These are phyloP conservation scores for Bombus sylvicola DNA, from an alignment of 1,140 invertebrate genomes.

Conservation along the genomic window DNA sequence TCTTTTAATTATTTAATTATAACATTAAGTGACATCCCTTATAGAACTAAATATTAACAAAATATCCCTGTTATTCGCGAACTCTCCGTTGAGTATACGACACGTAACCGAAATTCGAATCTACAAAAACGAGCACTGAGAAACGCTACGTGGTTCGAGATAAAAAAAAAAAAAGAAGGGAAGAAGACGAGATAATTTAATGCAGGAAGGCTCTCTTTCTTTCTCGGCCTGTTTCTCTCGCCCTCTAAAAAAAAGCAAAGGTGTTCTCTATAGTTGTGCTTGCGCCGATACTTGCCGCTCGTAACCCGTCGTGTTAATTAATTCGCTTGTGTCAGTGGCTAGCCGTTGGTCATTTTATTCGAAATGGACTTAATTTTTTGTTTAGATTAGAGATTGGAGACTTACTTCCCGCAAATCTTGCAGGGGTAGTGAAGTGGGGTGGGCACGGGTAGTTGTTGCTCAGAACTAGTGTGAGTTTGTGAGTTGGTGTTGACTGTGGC, in stretches of 20 bases:
- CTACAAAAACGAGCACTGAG: neutral
- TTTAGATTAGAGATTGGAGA: conserved; percentile 83
- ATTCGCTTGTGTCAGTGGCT: conserved; percentile 43
- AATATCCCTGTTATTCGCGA: conserved; percentile 29
- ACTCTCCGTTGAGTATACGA: neutral
- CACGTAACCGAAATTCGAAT: conserved; percentile 10
- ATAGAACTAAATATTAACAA: neutral
- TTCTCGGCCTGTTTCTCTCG: neutral
- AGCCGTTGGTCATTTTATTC: conserved; percentile 25
- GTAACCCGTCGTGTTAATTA: conserved; percentile 27
- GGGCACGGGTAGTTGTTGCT: conserved; percentile 83
- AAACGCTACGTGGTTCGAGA: conserved; percentile 8
- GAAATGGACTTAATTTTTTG: conserved; percentile 69
- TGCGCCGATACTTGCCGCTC: conserved; percentile 62
- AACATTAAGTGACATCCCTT: too few relatives aligned
- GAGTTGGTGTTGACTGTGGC: conserved; percentile 84
- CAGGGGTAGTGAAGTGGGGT: conserved; percentile 90
- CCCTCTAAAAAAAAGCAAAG: conserved; percentile 39
- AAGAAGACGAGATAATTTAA: conserved; percentile 4
- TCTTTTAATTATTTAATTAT: neutral
- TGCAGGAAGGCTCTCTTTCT: conserved; percentile 32
- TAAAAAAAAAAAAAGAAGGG: neutral
- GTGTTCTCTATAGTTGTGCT: conserved; percentile 37
- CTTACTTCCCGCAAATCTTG: conserved; percentile 99
- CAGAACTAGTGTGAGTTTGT: conserved; percentile 84